Conservation (phyloP, 2,797 vertebrate genomes). For the Amphiprion clarkii region DNA sequence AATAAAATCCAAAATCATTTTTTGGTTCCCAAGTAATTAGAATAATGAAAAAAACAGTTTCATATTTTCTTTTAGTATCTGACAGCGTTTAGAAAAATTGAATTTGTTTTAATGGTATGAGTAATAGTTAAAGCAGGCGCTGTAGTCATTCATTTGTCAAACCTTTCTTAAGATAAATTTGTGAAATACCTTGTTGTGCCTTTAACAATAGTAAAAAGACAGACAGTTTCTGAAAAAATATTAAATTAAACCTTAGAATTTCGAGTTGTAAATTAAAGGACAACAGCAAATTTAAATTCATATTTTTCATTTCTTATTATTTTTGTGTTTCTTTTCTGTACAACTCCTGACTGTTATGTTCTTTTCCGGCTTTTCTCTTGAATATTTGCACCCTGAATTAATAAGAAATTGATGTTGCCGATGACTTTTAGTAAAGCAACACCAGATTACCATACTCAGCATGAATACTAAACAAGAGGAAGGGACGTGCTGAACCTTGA, state of each 20-base stretch:
- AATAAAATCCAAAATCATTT: slow-evolving; percentile 61
- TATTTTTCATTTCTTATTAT: slow-evolving; percentile 32
- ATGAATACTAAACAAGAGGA: slow-evolving; percentile 79
- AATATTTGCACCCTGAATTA: slow-evolving; percentile 76
- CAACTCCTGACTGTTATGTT: slow-evolving; percentile 33
- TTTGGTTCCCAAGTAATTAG: slow-evolving; percentile 71
- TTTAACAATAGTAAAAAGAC: slow-evolving; percentile 47
- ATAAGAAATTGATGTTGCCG: slow-evolving; percentile 81
- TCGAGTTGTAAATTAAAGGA: slow-evolving; percentile 32
- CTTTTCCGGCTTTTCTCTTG: slow-evolving; percentile 55
- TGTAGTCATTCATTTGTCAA: slow-evolving; percentile 64
- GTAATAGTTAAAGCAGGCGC: slow-evolving; percentile 65
- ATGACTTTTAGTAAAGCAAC: slow-evolving; percentile 80
- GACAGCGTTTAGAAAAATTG: slow-evolving; percentile 50
- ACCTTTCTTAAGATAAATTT: slow-evolving; percentile 55
- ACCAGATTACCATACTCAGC: slow-evolving; percentile 77
- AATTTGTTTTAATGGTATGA: slow-evolving; percentile 67
- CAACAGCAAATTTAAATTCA: slow-evolving; percentile 31
- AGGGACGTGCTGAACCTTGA: slow-evolving; percentile 79
- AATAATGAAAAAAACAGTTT: slow-evolving; percentile 55
- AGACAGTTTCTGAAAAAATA: slow-evolving; percentile 33
- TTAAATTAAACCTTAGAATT: slow-evolving; percentile 42
- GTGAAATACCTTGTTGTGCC: slow-evolving; percentile 55
- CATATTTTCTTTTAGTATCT: slow-evolving; percentile 54
- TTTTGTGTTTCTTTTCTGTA: slow-evolving; percentile 24